Conservation (phyloP, 2,888 invertebrate genomes). For the Abscondita cerata region DNA sequence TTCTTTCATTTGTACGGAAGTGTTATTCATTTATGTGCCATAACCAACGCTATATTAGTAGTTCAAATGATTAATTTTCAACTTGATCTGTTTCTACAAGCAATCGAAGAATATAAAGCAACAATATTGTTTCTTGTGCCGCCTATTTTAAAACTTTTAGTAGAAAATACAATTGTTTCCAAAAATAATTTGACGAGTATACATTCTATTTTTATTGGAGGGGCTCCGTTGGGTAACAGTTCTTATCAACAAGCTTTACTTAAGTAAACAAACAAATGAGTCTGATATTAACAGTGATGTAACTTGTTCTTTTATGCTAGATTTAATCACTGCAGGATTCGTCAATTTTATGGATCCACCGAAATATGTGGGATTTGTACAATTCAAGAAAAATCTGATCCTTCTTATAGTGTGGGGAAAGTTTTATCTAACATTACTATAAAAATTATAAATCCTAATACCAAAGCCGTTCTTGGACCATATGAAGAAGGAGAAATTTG, state of each 20-base stretch:
- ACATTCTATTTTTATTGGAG: conserved; percentile 71
- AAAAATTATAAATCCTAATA: conserved; percentile 54
- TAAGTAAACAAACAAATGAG: no score
- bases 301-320: conserved; percentile 60
- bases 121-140: conserved; percentile 40
- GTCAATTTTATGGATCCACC: conserved; percentile 21
- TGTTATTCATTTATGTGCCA: neutral
- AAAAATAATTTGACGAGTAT: conserved; percentile 75
- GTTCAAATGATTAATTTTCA: conserved; percentile 44
- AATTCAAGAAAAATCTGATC: neutral
- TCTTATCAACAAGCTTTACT: conserved; percentile 48
- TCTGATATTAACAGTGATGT: no score
- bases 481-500: conserved; percentile 77
- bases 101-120: conserved; percentile 44
- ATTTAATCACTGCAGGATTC: conserved; percentile 3
- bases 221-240: conserved; percentile 76
- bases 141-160: conserved; percentile 73
- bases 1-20: conserved; percentile 47
- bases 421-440: conserved; percentile 66
- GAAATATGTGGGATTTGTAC: conserved; percentile 12
- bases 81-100: conserved; percentile 40
- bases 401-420: conserved; percentile 61
- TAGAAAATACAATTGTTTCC: conserved; percentile 75
- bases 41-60: conserved; percentile 15
- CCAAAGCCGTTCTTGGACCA: conserved; percentile 55